A percentile compares a stretch with the other conserved stretches of the same genome.
Conservation (phyloP, 2,113 vertebrate species). For the Periophthalmodon schlosseri region DNA sequence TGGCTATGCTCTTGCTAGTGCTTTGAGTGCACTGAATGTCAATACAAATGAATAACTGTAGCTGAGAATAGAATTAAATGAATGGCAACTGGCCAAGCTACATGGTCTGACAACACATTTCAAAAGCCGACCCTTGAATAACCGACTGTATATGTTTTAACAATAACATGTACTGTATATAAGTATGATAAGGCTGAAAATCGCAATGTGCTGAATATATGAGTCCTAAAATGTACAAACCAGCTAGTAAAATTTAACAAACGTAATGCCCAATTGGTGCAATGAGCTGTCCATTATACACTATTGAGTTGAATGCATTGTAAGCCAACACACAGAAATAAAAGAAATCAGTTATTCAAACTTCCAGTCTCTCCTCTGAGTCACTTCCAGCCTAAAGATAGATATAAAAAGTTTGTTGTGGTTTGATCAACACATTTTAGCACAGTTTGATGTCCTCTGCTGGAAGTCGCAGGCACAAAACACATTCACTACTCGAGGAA, state of each 20-base stretch:
- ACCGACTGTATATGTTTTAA: neutral
- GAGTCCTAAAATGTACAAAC: conserved; percentile 3
- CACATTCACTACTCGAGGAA: conserved; percentile 68
- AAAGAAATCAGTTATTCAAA: conserved; percentile 29
- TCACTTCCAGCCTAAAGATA: conserved; percentile 30
- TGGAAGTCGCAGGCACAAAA: conserved; percentile 60
- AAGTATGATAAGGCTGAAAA: neutral
- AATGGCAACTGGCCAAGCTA: neutral
- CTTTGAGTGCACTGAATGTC: too few species aligned
- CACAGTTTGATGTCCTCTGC: conserved; percentile 46
- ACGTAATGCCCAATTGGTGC: conserved; percentile 12
- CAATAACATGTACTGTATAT: neutral
- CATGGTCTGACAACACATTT: conserved; percentile 28
- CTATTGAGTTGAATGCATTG: conserved; percentile 32
- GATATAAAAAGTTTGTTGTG: conserved; percentile 31
- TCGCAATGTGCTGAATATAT: neutral
- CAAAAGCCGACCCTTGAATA: conserved; percentile 10
- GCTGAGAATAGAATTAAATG: neutral
- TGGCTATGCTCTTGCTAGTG: neutral
- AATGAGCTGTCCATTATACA: conserved; percentile 41
- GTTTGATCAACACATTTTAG: conserved; percentile 27
- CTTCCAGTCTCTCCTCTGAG: conserved; percentile 4
- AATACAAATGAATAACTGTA: neutral
- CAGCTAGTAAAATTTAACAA: conserved; percentile 8
- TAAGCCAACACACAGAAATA: conserved; percentile 14